These are phyloP conservation scores for Calephelis virginiensis DNA, from an alignment of 1,140 invertebrate species.

Conservation along the genomic window DNA sequence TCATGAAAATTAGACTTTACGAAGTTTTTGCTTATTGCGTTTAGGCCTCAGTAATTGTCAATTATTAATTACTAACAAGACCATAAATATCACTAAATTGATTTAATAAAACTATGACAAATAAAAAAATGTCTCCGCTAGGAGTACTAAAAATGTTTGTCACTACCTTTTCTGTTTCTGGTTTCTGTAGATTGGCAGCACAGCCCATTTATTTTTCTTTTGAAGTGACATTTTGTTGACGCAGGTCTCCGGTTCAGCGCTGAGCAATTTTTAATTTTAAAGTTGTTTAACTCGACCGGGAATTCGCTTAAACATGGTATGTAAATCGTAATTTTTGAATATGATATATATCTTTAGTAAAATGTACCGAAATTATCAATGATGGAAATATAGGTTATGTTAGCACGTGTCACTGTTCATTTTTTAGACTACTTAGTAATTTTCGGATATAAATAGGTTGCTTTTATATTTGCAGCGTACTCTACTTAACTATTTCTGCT, in stretches of 20 bases:
- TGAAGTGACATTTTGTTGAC: slow-evolving; percentile 45
- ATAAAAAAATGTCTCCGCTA: too few relatives aligned
- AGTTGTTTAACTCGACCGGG: slow-evolving; percentile 75
- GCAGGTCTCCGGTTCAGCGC: slow-evolving; percentile 74
- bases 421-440: background rate
- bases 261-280: slow-evolving; percentile 68
- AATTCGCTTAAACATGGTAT: slow-evolving; percentile 69
- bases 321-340: slow-evolving; percentile 20
- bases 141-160: too few relatives aligned
- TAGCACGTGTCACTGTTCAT: slow-evolving; percentile 43
- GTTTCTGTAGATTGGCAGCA: background rate
- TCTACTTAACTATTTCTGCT: too few relatives aligned
- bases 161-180: too few relatives aligned
- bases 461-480: too few relatives aligned
- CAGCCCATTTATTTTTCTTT: slow-evolving; percentile 24
- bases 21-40: too few relatives aligned
- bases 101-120: too few relatives aligned
- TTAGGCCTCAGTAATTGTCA: too few relatives aligned
- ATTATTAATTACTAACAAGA: too few relatives aligned
- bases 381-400: slow-evolving; percentile 44
- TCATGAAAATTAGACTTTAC: too few relatives aligned
- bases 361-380: background rate
- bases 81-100: too few relatives aligned
- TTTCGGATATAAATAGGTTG: too few relatives aligned
- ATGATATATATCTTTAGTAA: slow-evolving; percentile 5